Percentiles rank a stretch among this genome's conserved stretches.
phyloP scores from a whole-genome alignment of 1,140 invertebrate species.

The Neelides sp. region DNA sequence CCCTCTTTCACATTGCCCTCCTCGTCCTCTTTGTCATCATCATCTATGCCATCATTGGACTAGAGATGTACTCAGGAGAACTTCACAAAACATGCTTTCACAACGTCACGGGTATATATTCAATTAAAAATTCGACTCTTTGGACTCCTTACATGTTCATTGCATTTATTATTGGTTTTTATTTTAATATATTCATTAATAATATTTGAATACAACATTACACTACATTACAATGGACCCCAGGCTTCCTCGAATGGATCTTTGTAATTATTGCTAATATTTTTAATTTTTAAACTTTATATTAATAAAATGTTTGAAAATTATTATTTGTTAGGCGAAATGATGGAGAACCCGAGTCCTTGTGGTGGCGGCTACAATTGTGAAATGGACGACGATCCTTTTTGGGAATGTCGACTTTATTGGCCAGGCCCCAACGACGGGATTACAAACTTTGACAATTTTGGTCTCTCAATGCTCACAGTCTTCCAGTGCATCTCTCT shows the following conservation, averaged over 20 bases:
- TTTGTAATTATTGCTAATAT: neutral
- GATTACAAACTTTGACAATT: constrained; percentile 98
- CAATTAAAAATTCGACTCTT: too few species aligned
- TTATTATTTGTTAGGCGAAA: constrained; percentile 45
- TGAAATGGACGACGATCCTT: constrained; percentile 32
- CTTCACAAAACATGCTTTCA: constrained; percentile 87
- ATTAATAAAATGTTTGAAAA: neutral
- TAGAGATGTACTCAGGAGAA: constrained; percentile 95
- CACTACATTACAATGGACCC: neutral
- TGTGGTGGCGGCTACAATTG: constrained; percentile 74
- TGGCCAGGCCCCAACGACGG: constrained; percentile 78
- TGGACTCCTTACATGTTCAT: too few species aligned
- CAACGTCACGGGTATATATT: constrained; percentile 54
- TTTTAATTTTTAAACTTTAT: neutral
- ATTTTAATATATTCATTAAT: too few species aligned
- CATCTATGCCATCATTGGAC: constrained; percentile 98
- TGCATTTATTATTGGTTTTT: too few species aligned
- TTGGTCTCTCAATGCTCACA: constrained; percentile 53
- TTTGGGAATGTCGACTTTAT: constrained; percentile 14
- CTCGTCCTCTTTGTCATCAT: constrained; percentile 99
- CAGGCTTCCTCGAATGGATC: neutral
- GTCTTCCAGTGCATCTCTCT: constrained; percentile 59
- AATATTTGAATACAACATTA: too few species aligned
- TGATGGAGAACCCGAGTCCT: constrained; percentile 63
- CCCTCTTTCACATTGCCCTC: constrained; percentile 95